Evolutionary conservation across 2,888 invertebrate species (phyloP).

Genomic region (Platynereis dumerilii): DNA sequence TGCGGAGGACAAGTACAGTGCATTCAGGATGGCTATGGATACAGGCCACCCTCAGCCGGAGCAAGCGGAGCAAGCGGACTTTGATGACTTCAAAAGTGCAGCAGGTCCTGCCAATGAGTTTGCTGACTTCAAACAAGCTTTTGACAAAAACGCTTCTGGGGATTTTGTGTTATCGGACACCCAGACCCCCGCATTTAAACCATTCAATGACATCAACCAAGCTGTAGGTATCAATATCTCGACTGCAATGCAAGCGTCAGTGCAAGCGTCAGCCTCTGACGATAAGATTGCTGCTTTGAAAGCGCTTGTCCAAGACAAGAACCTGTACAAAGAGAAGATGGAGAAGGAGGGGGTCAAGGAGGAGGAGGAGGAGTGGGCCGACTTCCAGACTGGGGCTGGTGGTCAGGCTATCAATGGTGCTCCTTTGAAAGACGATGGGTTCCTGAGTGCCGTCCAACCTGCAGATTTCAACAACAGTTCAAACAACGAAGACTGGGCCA

Average conservation of each 20-base stretch:
- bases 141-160: too few relatives aligned
- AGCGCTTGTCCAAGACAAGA: conserved; percentile 23
- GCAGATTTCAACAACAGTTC: neutral
- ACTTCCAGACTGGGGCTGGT: conserved; percentile 4
- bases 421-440: neutral
- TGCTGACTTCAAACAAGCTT: too few relatives aligned
- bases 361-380: conserved; percentile 15
- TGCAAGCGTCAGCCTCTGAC: neutral
- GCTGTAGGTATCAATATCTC: neutral
- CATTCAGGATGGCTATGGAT: neutral
- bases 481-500: neutral
- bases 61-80: too few relatives aligned
- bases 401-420: neutral
- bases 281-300: conserved; percentile 23
- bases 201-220: neutral
- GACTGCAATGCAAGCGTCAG: neutral
- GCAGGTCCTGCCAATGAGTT: too few relatives aligned
- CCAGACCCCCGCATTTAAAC: too few relatives aligned
- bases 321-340: conserved; percentile 20
- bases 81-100: too few relatives aligned
- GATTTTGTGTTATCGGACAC: too few relatives aligned
- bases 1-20: conserved; percentile 19
- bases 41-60: too few relatives aligned
- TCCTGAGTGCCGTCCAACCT: neutral
- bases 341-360: conserved; percentile 2